Percentiles rank a stretch among this genome's conserved stretches.
Conservation (phyloP, 2,797 vertebrate species). For the Rhyacichthys aspro region DNA sequence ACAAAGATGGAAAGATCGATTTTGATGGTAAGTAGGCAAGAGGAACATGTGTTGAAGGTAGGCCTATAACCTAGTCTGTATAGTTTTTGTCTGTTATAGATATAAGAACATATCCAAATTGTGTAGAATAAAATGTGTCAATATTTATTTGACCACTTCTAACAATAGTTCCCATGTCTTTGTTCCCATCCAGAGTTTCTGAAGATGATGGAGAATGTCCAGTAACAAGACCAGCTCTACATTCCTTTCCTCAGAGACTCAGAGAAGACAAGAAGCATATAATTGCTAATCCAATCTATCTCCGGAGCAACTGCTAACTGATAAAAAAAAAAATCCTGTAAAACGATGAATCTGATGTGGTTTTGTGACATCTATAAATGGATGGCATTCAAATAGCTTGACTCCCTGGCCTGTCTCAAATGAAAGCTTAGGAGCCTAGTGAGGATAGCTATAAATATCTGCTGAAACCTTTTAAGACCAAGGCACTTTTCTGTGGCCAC, state of each 20-base stretch:
- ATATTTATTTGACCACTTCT: neutral
- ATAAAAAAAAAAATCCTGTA: neutral
- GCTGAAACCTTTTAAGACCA: slow-evolving; percentile 76
- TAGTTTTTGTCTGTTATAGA: too few species aligned
- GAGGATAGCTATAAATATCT: slow-evolving; percentile 75
- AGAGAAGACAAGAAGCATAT: neutral
- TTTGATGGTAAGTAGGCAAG: slow-evolving; percentile 79
- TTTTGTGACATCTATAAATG: slow-evolving; percentile 19
- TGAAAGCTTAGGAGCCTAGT: slow-evolving; percentile 30
- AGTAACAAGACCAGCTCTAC: slow-evolving; percentile 65
- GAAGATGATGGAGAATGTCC: slow-evolving; percentile 86
- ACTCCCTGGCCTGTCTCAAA: slow-evolving; percentile 3
- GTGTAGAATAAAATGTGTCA: too few species aligned
- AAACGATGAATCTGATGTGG: slow-evolving; percentile 3
- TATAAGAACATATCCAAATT: too few species aligned
- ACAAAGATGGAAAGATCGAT: slow-evolving; percentile 84
- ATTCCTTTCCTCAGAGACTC: slow-evolving; percentile 49
- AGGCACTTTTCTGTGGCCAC: slow-evolving; percentile 21
- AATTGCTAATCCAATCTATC: neutral
- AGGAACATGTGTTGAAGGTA: neutral
- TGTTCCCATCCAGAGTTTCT: slow-evolving; percentile 72
- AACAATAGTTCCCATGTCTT: neutral
- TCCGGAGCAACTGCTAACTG: neutral
- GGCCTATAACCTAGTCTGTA: too few species aligned
- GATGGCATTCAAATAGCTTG: slow-evolving; percentile 6